phyloP scores from a whole-genome alignment of 2,888 invertebrate genomes.

The Malthinus flaveolus region DNA sequence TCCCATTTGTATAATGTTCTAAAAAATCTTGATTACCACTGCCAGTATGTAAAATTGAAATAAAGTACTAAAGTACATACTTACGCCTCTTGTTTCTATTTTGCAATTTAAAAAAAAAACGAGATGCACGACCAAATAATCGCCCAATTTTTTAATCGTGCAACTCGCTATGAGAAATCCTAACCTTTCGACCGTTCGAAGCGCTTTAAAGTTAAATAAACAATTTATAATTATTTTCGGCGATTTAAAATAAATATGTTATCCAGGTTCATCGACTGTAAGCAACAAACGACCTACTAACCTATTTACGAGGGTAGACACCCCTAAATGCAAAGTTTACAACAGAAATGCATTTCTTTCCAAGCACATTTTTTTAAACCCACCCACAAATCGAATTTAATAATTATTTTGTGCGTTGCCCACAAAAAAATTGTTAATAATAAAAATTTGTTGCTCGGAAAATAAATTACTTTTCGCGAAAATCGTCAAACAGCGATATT shows the following conservation, averaged over 20 bases:
- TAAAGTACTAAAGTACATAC: conserved; percentile 39
- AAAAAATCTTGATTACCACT: conserved; percentile 49
- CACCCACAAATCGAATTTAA: background rate
- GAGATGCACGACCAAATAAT: background rate
- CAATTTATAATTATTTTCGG: too few relatives aligned
- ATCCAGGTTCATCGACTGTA: conserved; percentile 5
- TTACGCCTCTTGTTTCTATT: conserved; percentile 35
- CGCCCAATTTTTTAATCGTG: background rate
- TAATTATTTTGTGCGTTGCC: background rate
- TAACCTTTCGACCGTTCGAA: too few relatives aligned
- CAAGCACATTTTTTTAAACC: background rate
- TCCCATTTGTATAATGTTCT: conserved; percentile 41
- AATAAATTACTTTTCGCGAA: background rate
- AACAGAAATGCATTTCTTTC: conserved; percentile 20
- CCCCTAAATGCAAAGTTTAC: conserved; percentile 35
- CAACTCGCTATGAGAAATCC: too few relatives aligned
- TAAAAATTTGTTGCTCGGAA: background rate
- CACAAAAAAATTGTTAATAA: background rate
- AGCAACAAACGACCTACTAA: conserved; percentile 39
- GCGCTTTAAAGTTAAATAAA: background rate
- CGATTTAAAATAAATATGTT: too few relatives aligned
- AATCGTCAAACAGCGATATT: background rate
- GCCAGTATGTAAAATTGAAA: conserved; percentile 47
- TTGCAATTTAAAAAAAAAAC: conserved; percentile 4
- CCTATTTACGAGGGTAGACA: conserved; percentile 46